Base-by-base conservation (phyloP, 2,113 vertebrate genomes). In the Camelus dromedarius region DNA sequence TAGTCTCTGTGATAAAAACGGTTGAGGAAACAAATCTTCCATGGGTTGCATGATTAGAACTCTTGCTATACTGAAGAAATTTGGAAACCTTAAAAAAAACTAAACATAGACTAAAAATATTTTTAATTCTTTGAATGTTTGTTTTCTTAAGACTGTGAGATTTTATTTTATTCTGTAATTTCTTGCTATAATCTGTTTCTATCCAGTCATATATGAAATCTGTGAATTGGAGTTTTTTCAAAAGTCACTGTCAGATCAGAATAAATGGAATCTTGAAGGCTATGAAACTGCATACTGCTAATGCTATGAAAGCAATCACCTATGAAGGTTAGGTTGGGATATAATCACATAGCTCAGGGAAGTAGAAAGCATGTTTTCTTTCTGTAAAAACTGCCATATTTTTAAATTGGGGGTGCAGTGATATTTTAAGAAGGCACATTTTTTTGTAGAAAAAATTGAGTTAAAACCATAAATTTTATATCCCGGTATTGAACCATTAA, bases 1-100 rank as follows among this genome's bases (percentile, higher is more conserved):
- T 96, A 95, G 89, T 97, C 60, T 97, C 50, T 95, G 54, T 5
- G 13, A 81, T 73, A 93, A 98, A 98, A 97, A 96, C 76, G 95
- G 93, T 98, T 82, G 1, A 94, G 73, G 97, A 92, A 97, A 96
- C 62, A 97, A 97, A 97, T 97, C 64, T 97, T 98, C 20, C 77
- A 96, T 97, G 96, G 76, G 83, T 94, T 98, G 58, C 54, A 82
- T 96, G 91, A 93, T 86, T 97, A 97, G 77, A 92, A 48, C 42
- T 96, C 70, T 93, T 96, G 64, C 64, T 95, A 87, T 67, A 84
- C 0, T 42, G 56, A 96, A 92, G 95, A 89, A 93, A 95, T 75
- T 56, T 90, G 26, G 30, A 73, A 50, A n/a, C 24, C 72, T 89
- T 88, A 81, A n/a, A 73, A 96, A 92, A 93, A 8, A 42, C 38